Conservation (phyloP, 2,113 vertebrate genomes). For the Cercocebus atys region DNA sequence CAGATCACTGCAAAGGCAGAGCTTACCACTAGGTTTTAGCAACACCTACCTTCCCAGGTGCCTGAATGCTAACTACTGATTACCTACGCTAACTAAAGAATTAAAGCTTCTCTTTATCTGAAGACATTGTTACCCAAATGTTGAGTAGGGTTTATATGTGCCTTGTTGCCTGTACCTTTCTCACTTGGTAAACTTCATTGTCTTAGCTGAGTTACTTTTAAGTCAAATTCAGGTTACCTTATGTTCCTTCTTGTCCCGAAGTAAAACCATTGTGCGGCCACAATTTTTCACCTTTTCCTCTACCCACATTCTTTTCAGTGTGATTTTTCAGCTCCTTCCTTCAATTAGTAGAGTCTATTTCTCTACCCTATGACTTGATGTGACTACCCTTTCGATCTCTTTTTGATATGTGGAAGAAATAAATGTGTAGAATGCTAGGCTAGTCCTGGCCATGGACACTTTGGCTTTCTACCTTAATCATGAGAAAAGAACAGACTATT, state of each 20-base stretch:
- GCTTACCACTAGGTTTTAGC: not conserved
- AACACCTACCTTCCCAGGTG: not conserved
- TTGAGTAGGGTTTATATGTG: not conserved
- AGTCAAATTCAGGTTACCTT: not conserved
- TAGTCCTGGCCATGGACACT: not conserved
- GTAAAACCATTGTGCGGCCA: not conserved
- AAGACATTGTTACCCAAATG: not conserved
- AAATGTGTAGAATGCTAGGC: not conserved
- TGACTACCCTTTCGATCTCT: not conserved
- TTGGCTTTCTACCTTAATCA: not conserved
- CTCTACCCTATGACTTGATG: not conserved
- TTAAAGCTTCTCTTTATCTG: not conserved
- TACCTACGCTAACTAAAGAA: not conserved
- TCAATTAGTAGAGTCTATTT: not conserved
- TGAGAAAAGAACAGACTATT: not conserved
- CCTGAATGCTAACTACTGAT: not conserved
- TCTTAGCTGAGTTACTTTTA: not conserved
- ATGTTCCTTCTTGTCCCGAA: not conserved
- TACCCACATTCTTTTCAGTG: not conserved
- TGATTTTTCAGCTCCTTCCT: not conserved
- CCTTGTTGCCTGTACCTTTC: not conserved
- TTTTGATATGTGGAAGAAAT: not conserved
- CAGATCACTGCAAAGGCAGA: not conserved
- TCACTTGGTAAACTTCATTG: not conserved
- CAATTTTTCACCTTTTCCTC: not conserved